Evolutionary conservation across 2,113 vertebrate species (phyloP), one percentile per base, ranked within the genome.

Genomic region (Cairina moschata): DNA sequence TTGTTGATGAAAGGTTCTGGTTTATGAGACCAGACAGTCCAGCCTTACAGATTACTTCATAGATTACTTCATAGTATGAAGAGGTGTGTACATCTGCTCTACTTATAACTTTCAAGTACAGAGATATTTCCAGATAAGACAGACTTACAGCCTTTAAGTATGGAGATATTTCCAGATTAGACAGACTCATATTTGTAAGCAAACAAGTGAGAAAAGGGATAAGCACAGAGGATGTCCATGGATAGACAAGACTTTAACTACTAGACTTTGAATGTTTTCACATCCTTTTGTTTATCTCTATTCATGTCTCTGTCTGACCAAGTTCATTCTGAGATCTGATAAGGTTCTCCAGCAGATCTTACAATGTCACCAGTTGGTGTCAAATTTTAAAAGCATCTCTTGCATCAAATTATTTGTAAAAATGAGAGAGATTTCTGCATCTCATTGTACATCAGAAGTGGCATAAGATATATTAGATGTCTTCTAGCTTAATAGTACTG

Each of bases 311-410:
- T 83, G 8, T 65, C 66, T 86, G 86, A 72, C 32, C 52, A 86
- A 77, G 34, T 54, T 75, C 3, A 48, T 94, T 81, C 34, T 78
- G 77, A 92, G 86, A 77, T 68, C 60, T 38, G 60, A 60, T 52
- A 11, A 5, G 25, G 20, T 72, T 26, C 66, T 81, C 34, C 52
- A 84, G 40, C 74, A 78, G 32, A 32, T 40, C 55, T 88, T 72
- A 54, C 42, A 75, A 38, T 34, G 63, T 13, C 38, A 94, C 46
- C 52, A 78, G n/a, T 15, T 34, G 36, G 60, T 28, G 31, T 75
- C 86, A 89, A 48, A 89, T 86, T 75, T 86, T 93, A 86, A 93
- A 94, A 89, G 38, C 69, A 44, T 38, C 13, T 93, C 77, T 81
- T 81, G 52, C 23, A 68, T 92, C 56, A 81, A 92, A 83, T 55